Percentiles rank a stretch among this genome's conserved stretches.
These are phyloP conservation scores for Syritta pipiens DNA, from an alignment of 2,888 invertebrate species.

Conservation along the genomic window DNA sequence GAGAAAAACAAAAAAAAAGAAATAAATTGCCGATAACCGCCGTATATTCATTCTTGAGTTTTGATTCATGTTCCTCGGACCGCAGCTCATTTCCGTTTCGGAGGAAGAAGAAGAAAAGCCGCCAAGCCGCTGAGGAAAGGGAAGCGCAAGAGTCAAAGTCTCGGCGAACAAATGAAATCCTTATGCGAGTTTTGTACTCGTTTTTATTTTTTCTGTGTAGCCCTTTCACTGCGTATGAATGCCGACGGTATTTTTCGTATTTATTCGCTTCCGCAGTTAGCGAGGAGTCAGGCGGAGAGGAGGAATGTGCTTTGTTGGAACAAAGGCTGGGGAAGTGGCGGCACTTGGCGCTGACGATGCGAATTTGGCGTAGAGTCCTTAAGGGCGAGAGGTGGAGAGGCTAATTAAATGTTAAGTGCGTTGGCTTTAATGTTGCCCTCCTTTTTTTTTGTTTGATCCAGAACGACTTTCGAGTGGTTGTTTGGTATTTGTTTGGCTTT, in stretches of 20 bases:
- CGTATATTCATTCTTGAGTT: conserved; percentile 29
- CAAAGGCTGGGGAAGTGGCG: too few relatives aligned
- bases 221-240: conserved; percentile 16
- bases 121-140: neutral
- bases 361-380: too few relatives aligned
- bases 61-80: conserved; percentile 60
- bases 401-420: too few relatives aligned
- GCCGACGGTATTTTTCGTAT: conserved; percentile 11
- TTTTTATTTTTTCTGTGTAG: neutral
- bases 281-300: too few relatives aligned
- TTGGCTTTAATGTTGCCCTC: too few relatives aligned
- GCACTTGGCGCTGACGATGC: too few relatives aligned
- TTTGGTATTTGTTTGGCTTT: too few relatives aligned
- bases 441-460: too few relatives aligned
- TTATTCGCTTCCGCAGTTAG: conserved; percentile 35
- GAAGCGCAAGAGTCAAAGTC: conserved; percentile 17
- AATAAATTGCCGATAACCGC: conserved; percentile 56
- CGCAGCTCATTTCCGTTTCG: conserved; percentile 65
- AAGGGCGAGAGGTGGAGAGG: too few relatives aligned
- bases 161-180: conserved; percentile 30
- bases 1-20: conserved; percentile 18
- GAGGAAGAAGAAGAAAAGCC: conserved; percentile 15
- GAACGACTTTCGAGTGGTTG: too few relatives aligned
- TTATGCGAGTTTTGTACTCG: neutral
- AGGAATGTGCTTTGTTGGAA: too few relatives aligned